Evolutionary conservation across 2,797 vertebrate genomes (phyloP).

Genomic region (Poecilia velifera): DNA sequence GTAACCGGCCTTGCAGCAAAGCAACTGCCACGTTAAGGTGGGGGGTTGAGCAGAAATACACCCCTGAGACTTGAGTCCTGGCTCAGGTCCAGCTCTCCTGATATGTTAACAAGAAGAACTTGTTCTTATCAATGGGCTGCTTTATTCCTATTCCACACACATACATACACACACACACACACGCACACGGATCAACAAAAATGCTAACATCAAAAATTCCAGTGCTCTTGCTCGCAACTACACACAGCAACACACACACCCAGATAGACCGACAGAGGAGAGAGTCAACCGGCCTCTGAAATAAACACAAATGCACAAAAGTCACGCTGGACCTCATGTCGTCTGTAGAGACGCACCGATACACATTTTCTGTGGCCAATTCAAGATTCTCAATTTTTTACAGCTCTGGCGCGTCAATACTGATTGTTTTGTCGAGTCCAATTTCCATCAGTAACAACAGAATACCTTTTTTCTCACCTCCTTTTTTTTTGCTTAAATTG

Average conservation of each 20-base stretch:
- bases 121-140: slow-evolving; percentile 84
- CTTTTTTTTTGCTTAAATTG: not conserved
- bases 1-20: slow-evolving; percentile 37
- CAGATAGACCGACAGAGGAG: slow-evolving; percentile 18
- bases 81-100: slow-evolving; percentile 73
- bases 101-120: slow-evolving; percentile 85
- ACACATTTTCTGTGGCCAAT: not conserved
- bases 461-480: not conserved
- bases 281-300: slow-evolving; percentile 36
- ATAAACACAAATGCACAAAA: slow-evolving; percentile 33
- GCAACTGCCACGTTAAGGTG: slow-evolving; percentile 65
- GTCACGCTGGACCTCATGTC: slow-evolving; percentile 31
- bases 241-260: slow-evolving; percentile 39
- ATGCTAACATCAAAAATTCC: slow-evolving; percentile 56
- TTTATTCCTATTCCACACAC: slow-evolving; percentile 75
- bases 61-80: slow-evolving; percentile 67
- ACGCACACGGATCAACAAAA: slow-evolving; percentile 46
- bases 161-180: slow-evolving; percentile 38
- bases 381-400: not conserved
- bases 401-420: not conserved
- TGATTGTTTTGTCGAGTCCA: not conserved
- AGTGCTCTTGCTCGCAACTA: slow-evolving; percentile 33
- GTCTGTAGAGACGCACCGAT: not conserved
- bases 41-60: slow-evolving; percentile 68
- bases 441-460: not conserved